Evolutionary conservation across 2,888 invertebrate genomes (phyloP).

Genomic region (Nebria salina): DNA sequence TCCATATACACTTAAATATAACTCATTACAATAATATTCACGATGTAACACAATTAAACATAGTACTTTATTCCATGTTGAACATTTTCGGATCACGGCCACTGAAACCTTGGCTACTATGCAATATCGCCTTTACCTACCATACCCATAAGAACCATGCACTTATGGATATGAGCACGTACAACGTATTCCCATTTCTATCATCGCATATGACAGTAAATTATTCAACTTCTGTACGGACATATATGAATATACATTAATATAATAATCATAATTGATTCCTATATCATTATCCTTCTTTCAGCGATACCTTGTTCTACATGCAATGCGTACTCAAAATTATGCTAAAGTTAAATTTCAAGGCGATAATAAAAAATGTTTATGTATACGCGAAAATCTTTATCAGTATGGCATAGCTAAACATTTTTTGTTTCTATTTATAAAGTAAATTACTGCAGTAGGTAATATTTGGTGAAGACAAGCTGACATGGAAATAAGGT

Average conservation of each 20-base stretch:
- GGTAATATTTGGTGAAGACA: background rate
- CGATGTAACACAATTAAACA: background rate
- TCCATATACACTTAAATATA: background rate
- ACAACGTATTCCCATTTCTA: conserved; percentile 9
- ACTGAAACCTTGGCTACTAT: conserved; percentile 9
- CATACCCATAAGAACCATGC: background rate
- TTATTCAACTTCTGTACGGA: conserved; percentile 14
- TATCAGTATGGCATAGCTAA: background rate
- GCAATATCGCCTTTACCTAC: conserved; percentile 1
- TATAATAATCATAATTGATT: conserved; percentile 27
- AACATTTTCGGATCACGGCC: conserved; percentile 21
- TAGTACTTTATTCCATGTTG: background rate
- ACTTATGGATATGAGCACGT: background rate
- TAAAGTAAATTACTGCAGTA: background rate
- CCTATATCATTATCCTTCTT: conserved; percentile 22
- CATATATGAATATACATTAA: conserved; percentile 12
- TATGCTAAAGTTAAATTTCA: background rate
- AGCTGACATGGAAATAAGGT: background rate
- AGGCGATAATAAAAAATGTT: background rate
- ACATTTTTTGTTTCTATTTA: background rate
- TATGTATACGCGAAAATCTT: background rate
- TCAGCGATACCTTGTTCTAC: conserved; percentile 7
- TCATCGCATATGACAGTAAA: conserved; percentile 21
- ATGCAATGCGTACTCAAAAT: conserved; percentile 3
- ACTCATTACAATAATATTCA: background rate